Evolutionary conservation across 35 echinoderm and acorn worm species (phyloP).

Genomic region (Hemicentrotus pulcherrimus): DNA sequence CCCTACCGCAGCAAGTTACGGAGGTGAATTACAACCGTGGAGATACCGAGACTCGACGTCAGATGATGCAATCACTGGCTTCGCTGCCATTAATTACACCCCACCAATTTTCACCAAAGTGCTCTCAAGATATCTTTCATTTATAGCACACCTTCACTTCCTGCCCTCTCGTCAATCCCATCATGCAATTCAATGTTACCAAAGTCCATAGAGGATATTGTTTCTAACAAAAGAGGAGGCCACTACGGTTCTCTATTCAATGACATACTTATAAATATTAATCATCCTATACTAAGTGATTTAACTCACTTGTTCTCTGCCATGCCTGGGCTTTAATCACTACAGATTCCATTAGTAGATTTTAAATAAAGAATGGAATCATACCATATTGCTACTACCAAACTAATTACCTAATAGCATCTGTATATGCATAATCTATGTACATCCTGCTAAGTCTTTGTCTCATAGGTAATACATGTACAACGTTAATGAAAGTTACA

Average conservation of each 20-base stretch:
- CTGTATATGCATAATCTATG: neutral
- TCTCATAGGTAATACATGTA: neutral
- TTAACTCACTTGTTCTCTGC: neutral
- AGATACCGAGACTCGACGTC: neutral
- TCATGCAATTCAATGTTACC: neutral
- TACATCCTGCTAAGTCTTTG: neutral
- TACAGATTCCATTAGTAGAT: neutral
- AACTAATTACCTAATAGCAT: neutral
- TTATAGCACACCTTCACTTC: neutral
- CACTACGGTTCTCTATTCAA: neutral
- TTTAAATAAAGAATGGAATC: neutral
- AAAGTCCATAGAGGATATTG: neutral
- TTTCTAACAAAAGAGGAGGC: neutral
- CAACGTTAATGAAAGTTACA: no score
- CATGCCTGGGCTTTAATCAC: neutral
- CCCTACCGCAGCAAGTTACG: neutral
- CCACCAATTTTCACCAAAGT: neutral
- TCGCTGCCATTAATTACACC: conserved; percentile 1
- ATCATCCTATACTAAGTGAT: neutral
- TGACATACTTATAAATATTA: neutral
- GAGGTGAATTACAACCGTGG: neutral
- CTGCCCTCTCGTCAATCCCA: neutral
- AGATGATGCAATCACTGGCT: neutral
- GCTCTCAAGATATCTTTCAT: neutral
- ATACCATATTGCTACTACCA: neutral